Percentiles rank a stretch among this genome's conserved stretches.
Conservation (phyloP, 1,140 invertebrate genomes). For the Penaeus vannamei region DNA sequence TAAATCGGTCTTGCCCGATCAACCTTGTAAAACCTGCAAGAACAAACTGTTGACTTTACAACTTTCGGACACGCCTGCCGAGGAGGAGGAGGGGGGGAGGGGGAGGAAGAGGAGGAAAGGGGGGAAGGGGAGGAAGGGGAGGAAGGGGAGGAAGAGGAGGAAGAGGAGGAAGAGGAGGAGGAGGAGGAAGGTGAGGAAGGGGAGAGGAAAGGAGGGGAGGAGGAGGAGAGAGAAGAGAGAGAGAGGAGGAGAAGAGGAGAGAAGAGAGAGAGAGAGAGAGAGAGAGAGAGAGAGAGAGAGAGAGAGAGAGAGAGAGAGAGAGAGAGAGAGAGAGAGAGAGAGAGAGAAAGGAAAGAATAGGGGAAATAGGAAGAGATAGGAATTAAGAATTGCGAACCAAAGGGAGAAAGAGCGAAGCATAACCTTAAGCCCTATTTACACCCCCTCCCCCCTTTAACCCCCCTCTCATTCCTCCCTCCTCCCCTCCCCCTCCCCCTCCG, state of each 20-base stretch:
- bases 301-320: too few species aligned
- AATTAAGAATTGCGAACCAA: too few species aligned
- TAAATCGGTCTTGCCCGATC: constrained; percentile 55
- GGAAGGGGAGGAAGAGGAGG: not conserved
- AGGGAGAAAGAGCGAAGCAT: too few species aligned
- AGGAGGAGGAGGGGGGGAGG: not conserved
- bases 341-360: too few species aligned
- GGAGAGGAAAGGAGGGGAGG: not conserved
- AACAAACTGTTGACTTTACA: constrained; percentile 63
- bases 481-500: too few species aligned
- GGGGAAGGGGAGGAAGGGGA: not conserved
- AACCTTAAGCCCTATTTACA: too few species aligned
- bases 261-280: not conserved
- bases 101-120: not conserved
- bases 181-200: too few species aligned
- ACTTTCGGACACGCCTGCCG: constrained; percentile 49
- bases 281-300: not conserved
- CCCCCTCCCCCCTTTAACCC: too few species aligned
- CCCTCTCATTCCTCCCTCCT: too few species aligned
- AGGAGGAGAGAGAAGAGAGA: not conserved
- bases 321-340: too few species aligned
- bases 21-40: constrained; percentile 56
- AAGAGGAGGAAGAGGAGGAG: not conserved
- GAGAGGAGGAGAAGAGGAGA: not conserved
- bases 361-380: too few species aligned